These are phyloP conservation scores for Eptatretus burgeri DNA, from an alignment of 2,113 vertebrate genomes.

Conservation along the genomic window DNA sequence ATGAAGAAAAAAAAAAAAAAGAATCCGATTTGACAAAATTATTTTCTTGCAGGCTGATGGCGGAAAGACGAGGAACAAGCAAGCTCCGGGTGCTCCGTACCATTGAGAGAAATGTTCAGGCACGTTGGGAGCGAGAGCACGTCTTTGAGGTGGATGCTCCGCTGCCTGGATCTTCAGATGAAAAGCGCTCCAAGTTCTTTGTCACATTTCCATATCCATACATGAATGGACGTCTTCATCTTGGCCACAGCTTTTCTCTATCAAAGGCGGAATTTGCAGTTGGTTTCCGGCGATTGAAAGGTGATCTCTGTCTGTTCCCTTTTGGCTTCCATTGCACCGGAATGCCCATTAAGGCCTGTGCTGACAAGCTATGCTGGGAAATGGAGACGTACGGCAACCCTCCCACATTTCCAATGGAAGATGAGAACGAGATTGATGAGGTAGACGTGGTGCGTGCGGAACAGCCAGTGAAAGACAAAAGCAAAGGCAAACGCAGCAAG, in stretches of 20 bases:
- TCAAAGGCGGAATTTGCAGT: slow-evolving; percentile 72
- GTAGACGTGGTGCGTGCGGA: slow-evolving; percentile 19
- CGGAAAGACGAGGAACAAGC: too few relatives aligned
- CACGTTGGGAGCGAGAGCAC: slow-evolving; percentile 48
- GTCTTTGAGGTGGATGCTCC: slow-evolving; percentile 36
- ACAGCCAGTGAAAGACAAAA: slow-evolving; percentile 57
- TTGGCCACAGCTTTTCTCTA: slow-evolving; percentile 75
- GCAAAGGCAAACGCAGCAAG: slow-evolving; percentile 72
- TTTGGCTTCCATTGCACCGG: slow-evolving; percentile 91
- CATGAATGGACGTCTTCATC: slow-evolving; percentile 85
- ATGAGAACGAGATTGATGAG: slow-evolving; percentile 45
- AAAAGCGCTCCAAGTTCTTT: slow-evolving; percentile 52
- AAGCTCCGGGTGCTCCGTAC: too few relatives aligned
- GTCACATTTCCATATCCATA: slow-evolving; percentile 86
- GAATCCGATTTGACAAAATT: too few relatives aligned
- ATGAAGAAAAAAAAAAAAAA: too few relatives aligned
- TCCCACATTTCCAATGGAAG: slow-evolving; percentile 70
- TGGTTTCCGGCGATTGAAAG: slow-evolving; percentile 65
- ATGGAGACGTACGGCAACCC: slow-evolving; percentile 70
- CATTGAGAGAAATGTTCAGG: slow-evolving; percentile 47
- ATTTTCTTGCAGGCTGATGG: too few relatives aligned
- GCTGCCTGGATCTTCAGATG: slow-evolving; percentile 11
- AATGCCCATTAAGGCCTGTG: slow-evolving; percentile 98
- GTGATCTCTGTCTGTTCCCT: slow-evolving; percentile 57
- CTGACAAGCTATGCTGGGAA: slow-evolving; percentile 86